Evolutionary conservation across 2,888 invertebrate genomes (phyloP).

Genomic region (Caenorhabditis panamensis): DNA sequence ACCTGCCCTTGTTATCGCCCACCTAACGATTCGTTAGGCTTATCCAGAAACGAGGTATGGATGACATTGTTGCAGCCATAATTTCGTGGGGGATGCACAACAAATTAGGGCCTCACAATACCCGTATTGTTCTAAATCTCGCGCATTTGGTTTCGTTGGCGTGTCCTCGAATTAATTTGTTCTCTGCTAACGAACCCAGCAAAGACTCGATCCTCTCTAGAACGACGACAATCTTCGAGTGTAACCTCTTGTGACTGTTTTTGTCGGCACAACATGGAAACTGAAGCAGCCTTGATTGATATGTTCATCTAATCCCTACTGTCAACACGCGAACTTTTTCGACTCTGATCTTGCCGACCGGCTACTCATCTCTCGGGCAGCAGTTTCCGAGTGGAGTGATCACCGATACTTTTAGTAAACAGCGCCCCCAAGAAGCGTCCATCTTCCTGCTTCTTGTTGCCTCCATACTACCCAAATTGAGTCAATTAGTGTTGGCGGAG

Average conservation of each 20-base stretch:
- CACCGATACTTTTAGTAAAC: conserved; percentile 59
- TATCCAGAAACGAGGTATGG: conserved; percentile 42
- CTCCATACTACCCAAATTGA: conserved; percentile 34
- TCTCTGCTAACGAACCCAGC: conserved; percentile 28
- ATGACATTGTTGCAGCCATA: conserved; percentile 60
- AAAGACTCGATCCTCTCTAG: background rate
- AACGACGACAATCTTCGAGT: conserved; percentile 11
- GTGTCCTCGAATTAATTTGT: conserved; percentile 57
- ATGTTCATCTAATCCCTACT: conserved; percentile 43
- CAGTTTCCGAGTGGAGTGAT: conserved; percentile 55
- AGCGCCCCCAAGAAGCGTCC: conserved; percentile 27
- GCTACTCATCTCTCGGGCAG: conserved; percentile 45
- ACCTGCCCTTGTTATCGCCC: conserved; percentile 55
- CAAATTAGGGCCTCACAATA: conserved; percentile 52
- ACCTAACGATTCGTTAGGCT: conserved; percentile 30
- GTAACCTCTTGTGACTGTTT: conserved; percentile 44
- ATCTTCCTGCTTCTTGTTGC: conserved; percentile 44
- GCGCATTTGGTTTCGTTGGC: conserved; percentile 49
- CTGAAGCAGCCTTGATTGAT: conserved; percentile 54
- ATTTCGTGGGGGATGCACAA: conserved; percentile 47
- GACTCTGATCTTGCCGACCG: conserved; percentile 41
- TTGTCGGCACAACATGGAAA: conserved; percentile 54
- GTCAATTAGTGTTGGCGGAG: conserved; percentile 50
- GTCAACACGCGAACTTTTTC: conserved; percentile 42
- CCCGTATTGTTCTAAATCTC: conserved; percentile 52